Evolutionary conservation across 2,113 vertebrate species (phyloP), one percentile per base, ranked within the genome.

Genomic region (Pelecanus crispus): DNA sequence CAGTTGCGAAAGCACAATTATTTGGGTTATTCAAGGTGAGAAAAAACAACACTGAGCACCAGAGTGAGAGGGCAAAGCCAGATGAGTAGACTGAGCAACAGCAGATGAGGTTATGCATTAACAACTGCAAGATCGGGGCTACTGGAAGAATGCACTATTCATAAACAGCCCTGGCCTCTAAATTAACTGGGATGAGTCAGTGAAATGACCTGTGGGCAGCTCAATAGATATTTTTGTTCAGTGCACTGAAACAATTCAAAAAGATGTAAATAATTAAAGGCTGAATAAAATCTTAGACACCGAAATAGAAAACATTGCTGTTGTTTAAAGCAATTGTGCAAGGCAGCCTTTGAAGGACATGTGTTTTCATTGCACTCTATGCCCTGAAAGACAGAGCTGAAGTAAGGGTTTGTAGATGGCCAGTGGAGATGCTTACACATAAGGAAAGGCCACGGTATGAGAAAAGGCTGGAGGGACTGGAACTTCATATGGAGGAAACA

Each of bases 211-310:
- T 73, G 62, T 24, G 82, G 25, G 49, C 86, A 88, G 63, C 75
- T 86, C 71, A 1, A 7, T 7, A n/a, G 66, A 12, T 73, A 61
- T 38, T 92, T 86, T 28, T 65, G 67, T 86, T 80, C 40, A 32
- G 15, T 49, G 86, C 63, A 17, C 75, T 29, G 32, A 67, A 91
- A 91, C 68, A 84, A n/a, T 80, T 68, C 47, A 80, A 52, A 53
- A 55, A 68, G 42, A 59, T 40, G 52, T 87, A 75, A 89, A 81
- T 95, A 85, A 94, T 92, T 83, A 80, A 88, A 92, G 29, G 66
- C 29, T 87, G 55, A 45, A 38, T 85, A 50, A 83, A 78, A 59
- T 59, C 73, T 45, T n/a, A 6, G 81, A 32, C 87, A 9, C 24
- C 42, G 70, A 45, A 61, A 6, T 17, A 32, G 59, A 66, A 86